Percentiles rank a stretch among this genome's conserved stretches.
These are phyloP conservation scores for Drosophila basisetae DNA, from an alignment of 2,888 invertebrate genomes.

Conservation along the genomic window DNA sequence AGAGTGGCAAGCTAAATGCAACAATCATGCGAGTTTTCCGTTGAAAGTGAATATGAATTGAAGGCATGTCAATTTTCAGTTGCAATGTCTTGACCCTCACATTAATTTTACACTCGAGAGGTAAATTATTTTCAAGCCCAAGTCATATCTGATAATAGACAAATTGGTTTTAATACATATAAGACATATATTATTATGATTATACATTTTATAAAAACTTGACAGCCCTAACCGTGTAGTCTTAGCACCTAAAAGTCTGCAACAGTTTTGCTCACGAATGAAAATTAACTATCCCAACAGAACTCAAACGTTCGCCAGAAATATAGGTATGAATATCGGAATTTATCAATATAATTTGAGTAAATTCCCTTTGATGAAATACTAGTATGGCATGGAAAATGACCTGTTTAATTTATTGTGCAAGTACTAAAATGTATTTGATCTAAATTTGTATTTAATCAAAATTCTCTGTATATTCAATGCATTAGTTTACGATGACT, in stretches of 20 bases:
- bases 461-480: not conserved
- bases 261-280: not conserved
- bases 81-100: not conserved
- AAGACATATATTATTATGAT: not conserved
- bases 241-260: not conserved
- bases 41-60: not conserved
- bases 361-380: not conserved
- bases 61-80: not conserved
- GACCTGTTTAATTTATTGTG: not conserved
- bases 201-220: not conserved
- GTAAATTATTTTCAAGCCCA: not conserved
- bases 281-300: not conserved
- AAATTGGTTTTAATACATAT: not conserved
- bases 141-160: not conserved
- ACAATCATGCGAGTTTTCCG: constrained; percentile 16
- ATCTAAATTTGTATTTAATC: not conserved
- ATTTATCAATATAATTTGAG: not conserved
- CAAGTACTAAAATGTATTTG: not conserved
- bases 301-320: not conserved
- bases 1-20: constrained; percentile 19
- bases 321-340: not conserved
- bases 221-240: not conserved
- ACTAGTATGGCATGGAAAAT: not conserved
- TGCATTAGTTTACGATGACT: not conserved
- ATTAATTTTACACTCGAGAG: not conserved